Evolutionary conservation across 2,888 invertebrate genomes (phyloP), one percentile per base, ranked within the genome.

Genomic region (Theodoxus fluviatilis): DNA sequence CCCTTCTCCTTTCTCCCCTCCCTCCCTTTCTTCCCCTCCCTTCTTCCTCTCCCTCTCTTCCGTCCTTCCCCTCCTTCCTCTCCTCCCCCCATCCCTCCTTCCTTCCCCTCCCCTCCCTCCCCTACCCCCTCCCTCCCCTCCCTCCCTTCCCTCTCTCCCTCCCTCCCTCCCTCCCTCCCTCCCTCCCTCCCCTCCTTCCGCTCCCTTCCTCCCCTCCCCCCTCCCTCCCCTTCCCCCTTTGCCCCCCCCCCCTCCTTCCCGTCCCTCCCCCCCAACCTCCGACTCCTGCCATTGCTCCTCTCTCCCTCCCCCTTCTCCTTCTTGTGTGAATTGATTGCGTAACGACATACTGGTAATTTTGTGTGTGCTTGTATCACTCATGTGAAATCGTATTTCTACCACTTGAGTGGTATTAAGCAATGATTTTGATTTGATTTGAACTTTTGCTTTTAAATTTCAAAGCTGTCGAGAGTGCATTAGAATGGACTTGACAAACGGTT

Each of bases 51-150:
- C 33, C 28, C 49, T 25, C 35, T 57, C 43, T 61, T 70, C 74
- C 75, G 71, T 79, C 79, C 74, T 76, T 81, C 69, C 76, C 77
- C 67, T 75, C 79, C 70, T 79, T 80, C 69, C 75, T 76, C 59
- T 74, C 75, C 66, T 76, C 76, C 72, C 76, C 76, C 59, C 75
- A 76, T 57, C 74, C 73, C 43, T 55, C 66, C 69, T 67, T 65
- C 31, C 69, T 65, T 52, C 63, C 52, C 61, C 76, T 78, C 70
- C 43, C 49, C 52, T 79, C 78, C 70, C 75, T 76, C 15, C 75
- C 75, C 76, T 76, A 76, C 38, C 72, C 76, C 67, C 73, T 73
- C 73, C 75, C 80, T 70, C 75, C 75, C 66, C 72, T 78, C 70
- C 78, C 78, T 68, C 74, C 74, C 75, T 52, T 37, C 22, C 68